Percentiles rank a stretch among this genome's conserved stretches.
Evolutionary conservation across 2,113 vertebrate genomes (phyloP).

Genomic region (Petrocephalus zakoni): DNA sequence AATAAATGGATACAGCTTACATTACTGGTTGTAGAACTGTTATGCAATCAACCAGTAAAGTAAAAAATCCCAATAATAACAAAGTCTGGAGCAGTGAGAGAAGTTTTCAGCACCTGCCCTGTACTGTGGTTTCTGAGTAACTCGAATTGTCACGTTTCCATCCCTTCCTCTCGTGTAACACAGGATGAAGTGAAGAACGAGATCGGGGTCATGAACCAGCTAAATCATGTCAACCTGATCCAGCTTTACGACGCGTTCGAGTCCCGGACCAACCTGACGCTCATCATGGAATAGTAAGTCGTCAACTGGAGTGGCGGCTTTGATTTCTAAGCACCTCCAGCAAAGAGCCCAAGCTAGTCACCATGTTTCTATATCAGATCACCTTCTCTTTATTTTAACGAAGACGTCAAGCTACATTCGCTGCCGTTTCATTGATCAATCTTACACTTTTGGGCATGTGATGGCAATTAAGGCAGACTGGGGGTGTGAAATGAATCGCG

Average conservation of each 20-base stretch:
- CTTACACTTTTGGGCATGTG: neutral
- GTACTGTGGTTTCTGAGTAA: neutral
- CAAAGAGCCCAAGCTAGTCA: neutral
- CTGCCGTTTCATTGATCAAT: neutral
- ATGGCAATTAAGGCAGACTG: neutral
- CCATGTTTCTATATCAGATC: neutral
- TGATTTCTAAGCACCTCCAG: neutral
- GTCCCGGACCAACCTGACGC: slow-evolving; percentile 68
- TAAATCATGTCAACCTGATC: slow-evolving; percentile 78
- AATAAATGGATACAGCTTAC: neutral
- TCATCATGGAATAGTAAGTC: slow-evolving; percentile 86
- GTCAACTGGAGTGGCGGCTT: neutral
- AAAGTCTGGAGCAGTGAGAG: neutral
- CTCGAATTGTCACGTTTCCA: neutral
- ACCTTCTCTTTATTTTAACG: neutral
- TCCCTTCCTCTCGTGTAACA: neutral
- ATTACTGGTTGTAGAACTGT: neutral
- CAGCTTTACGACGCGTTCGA: slow-evolving; percentile 88
- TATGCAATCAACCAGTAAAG: neutral
- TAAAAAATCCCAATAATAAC: neutral
- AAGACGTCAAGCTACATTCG: neutral
- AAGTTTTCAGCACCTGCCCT: neutral
- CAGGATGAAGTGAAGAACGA: slow-evolving; percentile 87
- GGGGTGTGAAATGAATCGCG: neutral
- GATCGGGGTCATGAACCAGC: slow-evolving; percentile 82